Base-by-base conservation (phyloP, 2,888 invertebrate species). In the Melipona beecheii region DNA sequence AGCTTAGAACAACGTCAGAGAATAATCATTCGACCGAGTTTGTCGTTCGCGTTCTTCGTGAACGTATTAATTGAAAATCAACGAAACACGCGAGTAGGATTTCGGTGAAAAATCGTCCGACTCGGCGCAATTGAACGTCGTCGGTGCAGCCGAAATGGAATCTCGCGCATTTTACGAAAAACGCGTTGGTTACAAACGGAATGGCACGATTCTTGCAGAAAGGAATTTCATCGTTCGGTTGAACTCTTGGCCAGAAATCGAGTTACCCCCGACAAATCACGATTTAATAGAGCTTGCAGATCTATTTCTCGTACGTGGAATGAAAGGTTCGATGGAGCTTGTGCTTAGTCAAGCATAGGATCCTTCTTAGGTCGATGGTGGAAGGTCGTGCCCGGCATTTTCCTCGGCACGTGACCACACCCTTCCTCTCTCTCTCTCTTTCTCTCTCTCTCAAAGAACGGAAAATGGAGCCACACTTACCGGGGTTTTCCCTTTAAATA, bases 341-440 rank as follows among this genome's bases (percentile, higher is more conserved):
- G 87, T 68, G 75, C 68, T 75, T 64, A 74, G 54, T 60, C 71
- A 81, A 81, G 77, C 75, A 76, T 60, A 60, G 75, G 76, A 89
- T 84, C 80, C 79, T 88, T 81, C 87, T 84, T 82, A 81, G 79
- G 54, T 81, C 78, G 75, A 31, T 75, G 65, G 74, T 75, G 71
- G 86, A 75, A 84, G 88, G 84, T 90, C 90, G 91, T 90, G 88
- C 89, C 85, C 86, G 86, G 89, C 89, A 92, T 91, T 91, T 90
- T 85, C 87, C 85, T 84, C 86, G 88, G 89, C 91, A 89, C 91
- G 91, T 92, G 91, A 91, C 91, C 90, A 86, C 88, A 87, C 88
- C 86, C 89, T 90, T 89, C 84, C 43, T 27, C 27, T 11, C 27
- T 60, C 27, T 31, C 60, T 9, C 27, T 60, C 27, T 27, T 27